Conservation (phyloP, 1,140 invertebrate genomes). For the Zaprionus vittiger region DNA sequence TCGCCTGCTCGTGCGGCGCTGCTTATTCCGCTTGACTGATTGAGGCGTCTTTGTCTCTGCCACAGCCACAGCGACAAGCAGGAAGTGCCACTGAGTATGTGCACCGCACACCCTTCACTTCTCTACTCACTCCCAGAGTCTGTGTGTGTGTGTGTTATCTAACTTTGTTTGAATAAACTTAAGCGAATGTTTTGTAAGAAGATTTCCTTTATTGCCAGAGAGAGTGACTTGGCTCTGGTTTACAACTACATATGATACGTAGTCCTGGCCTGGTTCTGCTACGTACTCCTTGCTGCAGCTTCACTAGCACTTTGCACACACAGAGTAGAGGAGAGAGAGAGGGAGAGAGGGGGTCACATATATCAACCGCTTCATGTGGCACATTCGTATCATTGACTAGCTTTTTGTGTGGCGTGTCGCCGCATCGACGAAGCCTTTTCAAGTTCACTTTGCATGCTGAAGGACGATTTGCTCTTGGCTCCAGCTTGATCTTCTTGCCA, state of each 20-base stretch:
- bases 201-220: slow-evolving; percentile 80
- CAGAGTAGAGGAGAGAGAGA: not conserved
- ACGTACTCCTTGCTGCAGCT: slow-evolving; percentile 17
- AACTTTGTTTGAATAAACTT: slow-evolving; percentile 83
- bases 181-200: slow-evolving; percentile 83
- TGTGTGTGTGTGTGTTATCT: slow-evolving; percentile 64
- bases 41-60: slow-evolving; percentile 76
- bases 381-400: slow-evolving; percentile 54
- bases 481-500: slow-evolving; percentile 22
- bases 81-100: slow-evolving; percentile 38
- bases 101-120: not conserved
- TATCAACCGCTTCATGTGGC: slow-evolving; percentile 24
- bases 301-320: slow-evolving; percentile 3
- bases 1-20: slow-evolving; percentile 71
- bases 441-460: slow-evolving; percentile 64
- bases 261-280: not conserved
- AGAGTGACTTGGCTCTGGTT: slow-evolving; percentile 63
- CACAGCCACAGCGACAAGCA: slow-evolving; percentile 27
- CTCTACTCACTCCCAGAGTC: not conserved
- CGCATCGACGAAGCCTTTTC: slow-evolving; percentile 44
- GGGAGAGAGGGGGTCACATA: not conserved
- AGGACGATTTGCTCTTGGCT: slow-evolving; percentile 41
- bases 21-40: slow-evolving; percentile 82
- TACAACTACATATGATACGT: slow-evolving; percentile 66
- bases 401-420: slow-evolving; percentile 37